Evolutionary conservation across 2,113 vertebrate species (phyloP), one percentile per base, ranked within the genome.

Genomic region (Pteruthius melanotis): DNA sequence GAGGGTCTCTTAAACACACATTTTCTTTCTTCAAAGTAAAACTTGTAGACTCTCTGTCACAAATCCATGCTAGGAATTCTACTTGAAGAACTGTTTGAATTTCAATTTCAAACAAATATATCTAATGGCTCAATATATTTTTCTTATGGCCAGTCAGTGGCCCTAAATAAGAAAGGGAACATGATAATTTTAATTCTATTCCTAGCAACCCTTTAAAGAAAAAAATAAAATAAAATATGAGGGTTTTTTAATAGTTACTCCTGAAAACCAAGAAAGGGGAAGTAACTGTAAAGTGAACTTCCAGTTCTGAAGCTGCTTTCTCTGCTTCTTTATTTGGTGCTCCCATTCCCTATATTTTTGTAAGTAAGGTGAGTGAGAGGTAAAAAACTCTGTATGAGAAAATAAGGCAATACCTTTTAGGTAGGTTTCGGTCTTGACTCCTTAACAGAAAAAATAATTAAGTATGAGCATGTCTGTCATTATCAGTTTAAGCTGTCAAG

Each of bases 21-120:
- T 83, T 90, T 92, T 91, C 57, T 91, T 85, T 57, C 90, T 93
- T 95, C 88, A 83, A 92, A 96, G 90, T 52, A 92, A 74, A 70
- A 80, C 56, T 83, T 95, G 66, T 90, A 83, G 85, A 52, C 47
- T 95, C 61, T 37, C 78, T 93, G 82, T 95, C 95, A 94, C 59
- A 95, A 95, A 83, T 91, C 71, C 91, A 87, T 70, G 18, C 93
- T 91, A 95, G 66, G 68, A 86, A 86, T 93, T 97, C 82, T 87
- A 64, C 90, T 86, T 95, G 82, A 95, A 94, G 82, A 93, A 31
- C 42, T n/a, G 42, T 94, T 93, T 94, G 90, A 93, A 94, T 96
- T 97, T 95, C 71, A 86, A 2, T 95, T 94, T 90, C 90, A 96
- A 94, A 87, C 42, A 96, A 88, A 80, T 88, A 47, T 53, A 35